A percentile compares a stretch with the other conserved stretches of the same genome.
phyloP scores from a whole-genome alignment of 2,888 invertebrate genomes.

The Lacanobia oleracea region DNA sequence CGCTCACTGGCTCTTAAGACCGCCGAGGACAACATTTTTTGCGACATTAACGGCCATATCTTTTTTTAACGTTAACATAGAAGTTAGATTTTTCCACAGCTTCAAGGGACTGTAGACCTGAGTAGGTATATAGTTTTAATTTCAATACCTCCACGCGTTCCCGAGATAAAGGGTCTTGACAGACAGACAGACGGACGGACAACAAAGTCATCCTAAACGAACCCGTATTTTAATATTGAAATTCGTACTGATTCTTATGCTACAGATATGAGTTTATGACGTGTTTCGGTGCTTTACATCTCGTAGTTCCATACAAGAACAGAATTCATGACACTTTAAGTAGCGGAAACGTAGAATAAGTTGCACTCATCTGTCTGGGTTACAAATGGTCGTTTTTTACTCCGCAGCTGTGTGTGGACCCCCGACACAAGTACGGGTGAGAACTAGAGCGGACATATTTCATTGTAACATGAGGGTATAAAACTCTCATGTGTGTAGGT shows the following conservation, averaged over 20 bases:
- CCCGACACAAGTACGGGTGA: conserved; percentile 25
- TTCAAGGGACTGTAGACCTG: too few species aligned
- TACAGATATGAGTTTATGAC: not conserved
- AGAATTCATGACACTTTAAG: conserved; percentile 11
- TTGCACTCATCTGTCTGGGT: conserved; percentile 52
- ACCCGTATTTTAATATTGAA: not conserved
- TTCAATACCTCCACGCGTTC: too few species aligned
- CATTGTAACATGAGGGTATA: conserved; percentile 26
- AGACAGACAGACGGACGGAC: too few species aligned
- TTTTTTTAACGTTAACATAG: too few species aligned
- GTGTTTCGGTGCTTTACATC: not conserved
- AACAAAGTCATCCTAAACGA: not conserved
- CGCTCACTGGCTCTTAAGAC: too few species aligned
- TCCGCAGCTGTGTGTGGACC: conserved; percentile 46
- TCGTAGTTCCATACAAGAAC: not conserved
- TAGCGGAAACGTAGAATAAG: conserved; percentile 49
- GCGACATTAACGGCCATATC: too few species aligned
- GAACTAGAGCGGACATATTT: conserved; percentile 44
- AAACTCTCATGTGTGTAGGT: conserved; percentile 15
- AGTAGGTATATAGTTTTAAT: too few species aligned
- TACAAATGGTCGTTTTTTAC: conserved; percentile 45
- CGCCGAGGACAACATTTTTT: too few species aligned
- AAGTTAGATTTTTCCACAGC: too few species aligned
- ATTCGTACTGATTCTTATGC: not conserved
- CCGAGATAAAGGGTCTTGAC: too few species aligned